Conservation (phyloP, 1,140 invertebrate genomes). For the Zaprionus africanus region DNA sequence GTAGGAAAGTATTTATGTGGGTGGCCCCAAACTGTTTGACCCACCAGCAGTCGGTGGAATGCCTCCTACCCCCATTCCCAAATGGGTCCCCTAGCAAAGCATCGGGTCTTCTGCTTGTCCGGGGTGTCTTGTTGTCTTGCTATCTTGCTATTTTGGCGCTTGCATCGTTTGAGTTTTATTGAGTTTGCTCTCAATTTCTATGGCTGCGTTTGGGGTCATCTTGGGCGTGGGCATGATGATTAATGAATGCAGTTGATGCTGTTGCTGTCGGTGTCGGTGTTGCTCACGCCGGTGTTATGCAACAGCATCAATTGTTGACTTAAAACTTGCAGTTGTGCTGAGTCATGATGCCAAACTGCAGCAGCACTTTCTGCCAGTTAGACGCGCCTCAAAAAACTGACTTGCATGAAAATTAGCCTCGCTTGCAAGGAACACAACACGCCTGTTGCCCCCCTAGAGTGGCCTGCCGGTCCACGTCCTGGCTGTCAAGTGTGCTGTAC, state of each 20-base stretch:
- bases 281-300: slow-evolving; percentile 15
- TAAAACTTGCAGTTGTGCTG: slow-evolving; percentile 19
- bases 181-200: slow-evolving; percentile 47
- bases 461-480: slow-evolving; percentile 12
- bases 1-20: slow-evolving; percentile 63
- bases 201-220: slow-evolving; percentile 51
- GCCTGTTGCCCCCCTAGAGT: background rate
- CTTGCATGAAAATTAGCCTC: slow-evolving; percentile 24
- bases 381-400: slow-evolving; percentile 49
- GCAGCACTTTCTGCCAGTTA: background rate
- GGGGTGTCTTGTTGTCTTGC: background rate
- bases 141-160: background rate
- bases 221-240: slow-evolving; percentile 54
- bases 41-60: slow-evolving; percentile 24
- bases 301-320: slow-evolving; percentile 29
- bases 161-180: slow-evolving; percentile 19
- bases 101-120: background rate
- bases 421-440: background rate
- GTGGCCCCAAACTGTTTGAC: slow-evolving; percentile 48
- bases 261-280: slow-evolving; percentile 41
- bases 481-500: slow-evolving; percentile 19
- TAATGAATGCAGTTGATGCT: slow-evolving; percentile 62
- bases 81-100: background rate
- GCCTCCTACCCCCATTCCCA: background rate
- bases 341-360: slow-evolving; percentile 27